Evolutionary conservation across 1,140 invertebrate genomes (phyloP).

Genomic region (Trichomalopsis sarcophagae): DNA sequence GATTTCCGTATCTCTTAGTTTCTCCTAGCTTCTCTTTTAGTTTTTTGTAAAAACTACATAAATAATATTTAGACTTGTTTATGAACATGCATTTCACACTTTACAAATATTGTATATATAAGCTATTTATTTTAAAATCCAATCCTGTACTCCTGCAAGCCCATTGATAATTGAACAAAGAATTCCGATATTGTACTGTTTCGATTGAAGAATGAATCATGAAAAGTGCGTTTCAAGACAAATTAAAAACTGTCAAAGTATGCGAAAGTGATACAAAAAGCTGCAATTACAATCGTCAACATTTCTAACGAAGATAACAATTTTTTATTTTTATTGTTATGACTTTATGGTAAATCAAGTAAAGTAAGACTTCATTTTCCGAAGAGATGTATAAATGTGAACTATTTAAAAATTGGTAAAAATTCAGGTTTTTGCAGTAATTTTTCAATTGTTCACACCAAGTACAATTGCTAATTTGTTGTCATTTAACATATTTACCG

Average conservation of each 20-base stretch:
- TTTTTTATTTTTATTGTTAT: conserved; percentile 46
- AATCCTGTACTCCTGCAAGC: conserved; percentile 10
- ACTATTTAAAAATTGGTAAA: conserved; percentile 18
- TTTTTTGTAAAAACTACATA: too few relatives aligned
- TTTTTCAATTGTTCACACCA: background rate
- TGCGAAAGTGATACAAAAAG: conserved; percentile 24
- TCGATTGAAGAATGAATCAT: conserved; percentile 11
- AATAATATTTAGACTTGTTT: too few relatives aligned
- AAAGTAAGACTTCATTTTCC: conserved; percentile 45
- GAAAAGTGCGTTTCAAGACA: conserved; percentile 12
- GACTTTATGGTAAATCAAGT: conserved; percentile 31
- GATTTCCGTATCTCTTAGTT: too few relatives aligned
- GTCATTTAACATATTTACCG: conserved; percentile 33
- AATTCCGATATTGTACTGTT: background rate
- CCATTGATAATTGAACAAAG: conserved; percentile 26
- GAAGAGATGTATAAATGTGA: conserved; percentile 50
- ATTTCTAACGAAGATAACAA: conserved; percentile 21
- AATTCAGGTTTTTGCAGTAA: background rate
- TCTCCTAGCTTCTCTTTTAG: too few relatives aligned
- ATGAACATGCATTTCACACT: background rate
- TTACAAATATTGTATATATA: conserved; percentile 13
- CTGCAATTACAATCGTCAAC: conserved; percentile 29
- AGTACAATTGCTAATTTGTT: conserved; percentile 15
- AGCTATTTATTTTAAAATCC: conserved; percentile 43
- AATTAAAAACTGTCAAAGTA: conserved; percentile 23